Percentiles rank a stretch among this genome's conserved stretches.
phyloP scores from a whole-genome alignment of 2,113 vertebrate species.

The Manacus vitellinus region DNA sequence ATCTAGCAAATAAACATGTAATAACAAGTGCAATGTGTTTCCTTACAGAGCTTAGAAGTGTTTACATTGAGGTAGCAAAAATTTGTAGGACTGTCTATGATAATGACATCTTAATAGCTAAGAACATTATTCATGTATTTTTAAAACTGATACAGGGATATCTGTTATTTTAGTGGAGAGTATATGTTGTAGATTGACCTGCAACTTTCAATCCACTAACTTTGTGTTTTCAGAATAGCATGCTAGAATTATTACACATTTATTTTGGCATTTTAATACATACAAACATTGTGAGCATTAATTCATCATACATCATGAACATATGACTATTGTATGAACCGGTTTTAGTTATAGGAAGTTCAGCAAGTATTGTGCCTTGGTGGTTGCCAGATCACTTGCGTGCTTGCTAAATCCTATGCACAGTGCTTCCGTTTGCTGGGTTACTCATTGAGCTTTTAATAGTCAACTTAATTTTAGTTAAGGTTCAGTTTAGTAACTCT shows the following conservation, averaged over 20 bases:
- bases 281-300: background rate
- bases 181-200: background rate
- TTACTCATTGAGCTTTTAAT: conserved; percentile 72
- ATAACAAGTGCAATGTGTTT: background rate
- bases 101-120: background rate
- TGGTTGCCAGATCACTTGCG: background rate
- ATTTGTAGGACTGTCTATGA: background rate
- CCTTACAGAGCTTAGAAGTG: background rate
- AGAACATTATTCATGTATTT: background rate
- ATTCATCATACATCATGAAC: background rate
- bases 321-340: background rate
- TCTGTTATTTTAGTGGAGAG: background rate
- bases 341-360: conserved; percentile 17
- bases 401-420: conserved; percentile 31
- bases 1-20: background rate
- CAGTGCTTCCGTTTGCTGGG: conserved; percentile 24
- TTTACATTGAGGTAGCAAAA: conserved; percentile 5
- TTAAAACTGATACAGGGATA: background rate
- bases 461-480: conserved; percentile 70
- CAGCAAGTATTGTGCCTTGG: conserved; percentile 6
- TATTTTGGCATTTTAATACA: background rate
- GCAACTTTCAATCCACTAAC: background rate
- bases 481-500: conserved; percentile 71
- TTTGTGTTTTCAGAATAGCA: background rate
- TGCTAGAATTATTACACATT: background rate